Evolutionary conservation across 1,140 invertebrate genomes (phyloP), one percentile per base, ranked within the genome.

Genomic region (Vollenhovia emeryi): DNA sequence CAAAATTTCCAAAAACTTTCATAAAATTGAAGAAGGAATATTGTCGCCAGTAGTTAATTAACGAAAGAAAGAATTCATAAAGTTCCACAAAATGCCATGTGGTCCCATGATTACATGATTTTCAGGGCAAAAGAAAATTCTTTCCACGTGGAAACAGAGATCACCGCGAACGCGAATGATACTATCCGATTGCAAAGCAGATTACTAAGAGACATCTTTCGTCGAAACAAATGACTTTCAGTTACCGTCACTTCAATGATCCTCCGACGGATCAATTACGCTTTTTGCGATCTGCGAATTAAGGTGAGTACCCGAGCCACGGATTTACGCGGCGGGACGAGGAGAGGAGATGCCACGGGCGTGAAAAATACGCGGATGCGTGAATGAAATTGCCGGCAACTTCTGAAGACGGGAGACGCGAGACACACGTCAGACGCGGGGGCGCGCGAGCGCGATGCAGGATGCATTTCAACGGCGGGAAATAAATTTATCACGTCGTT

Each of bases 401-500:
- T 87, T 75, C 78, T 68, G 50, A 52, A 60, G 24, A 55, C 43
- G 50, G 36, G 21, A 50, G 27, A 15, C 43, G 50, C 21, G 66
- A 11, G 40, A 40, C 55, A 45, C 30, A 21, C 27, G 43, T 71
- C 68, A 74, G 71, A 7, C 50, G 21, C 36, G 30, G 24, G 40
- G 36, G n/a, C 55, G n/a, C 40, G 40, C 74, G 30, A 30, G 27
- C n/a, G 8, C 15, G 36, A 33, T 43, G 27, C 27, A 33, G 50
- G 62, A 57, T 60, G 80, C 62, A 57, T 48, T 40, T 45, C 69
- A 55, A 59, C 36, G 13, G 21, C 7, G 68, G 57, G 43, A 87
- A 78, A 84, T 87, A 84, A 88, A 87, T 88, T 84, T 84, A 88
- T 85, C 74, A 64, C 40, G 64, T 64, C 43, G 52, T 69, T 68